Evolutionary conservation across 2,888 invertebrate species (phyloP), one percentile per base, ranked within the genome.

Genomic region (Eurois occulta): DNA sequence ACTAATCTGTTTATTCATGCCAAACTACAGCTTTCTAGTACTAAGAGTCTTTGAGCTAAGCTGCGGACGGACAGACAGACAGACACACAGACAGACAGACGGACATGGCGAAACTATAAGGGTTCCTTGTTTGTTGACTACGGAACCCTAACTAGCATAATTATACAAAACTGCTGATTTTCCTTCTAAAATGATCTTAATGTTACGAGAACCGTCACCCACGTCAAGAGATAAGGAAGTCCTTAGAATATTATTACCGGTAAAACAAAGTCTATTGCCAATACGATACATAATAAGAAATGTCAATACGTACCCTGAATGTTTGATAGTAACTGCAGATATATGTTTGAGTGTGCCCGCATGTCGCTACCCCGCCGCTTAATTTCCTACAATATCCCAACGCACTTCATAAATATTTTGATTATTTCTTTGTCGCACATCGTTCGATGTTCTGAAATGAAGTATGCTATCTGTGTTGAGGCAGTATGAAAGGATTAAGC

Each of bases 301-400:
- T 76, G 78, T 87, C 91, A 90, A 91, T 93, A 87, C 87, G 88
- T 89, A 92, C 93, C 52, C 93, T 92, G 91, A 93, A 94, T 93
- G 91, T 94, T 94, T 92, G 95, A 95, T 96, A 94, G 93, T 91
- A 91, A 92, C 91, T 92, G 91, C 91, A 94, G 95, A 95, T 95
- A 62, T 94, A 91, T 60, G 92, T 92, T 91, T 92, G 93, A 94
- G 92, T 93, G 93, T 91, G 91, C 95, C 95, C 95, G 95, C 95
- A 95, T 95, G 92, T 93, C 88, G 90, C 92, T 90, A 90, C 90
- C 88, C 87, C 85, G 89, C 87, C 85, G 89, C 93, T 92, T 94
- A 93, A 94, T 95, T 93, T 92, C 87, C 91, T 91, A 90, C 90
- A 92, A 91, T 92, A 92, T 92, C 91, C 83, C 77, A 81, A 71